A percentile compares a stretch with the other conserved stretches of the same genome.
Conservation (phyloP, 2,113 vertebrate genomes). For the Blennius ocellaris region DNA sequence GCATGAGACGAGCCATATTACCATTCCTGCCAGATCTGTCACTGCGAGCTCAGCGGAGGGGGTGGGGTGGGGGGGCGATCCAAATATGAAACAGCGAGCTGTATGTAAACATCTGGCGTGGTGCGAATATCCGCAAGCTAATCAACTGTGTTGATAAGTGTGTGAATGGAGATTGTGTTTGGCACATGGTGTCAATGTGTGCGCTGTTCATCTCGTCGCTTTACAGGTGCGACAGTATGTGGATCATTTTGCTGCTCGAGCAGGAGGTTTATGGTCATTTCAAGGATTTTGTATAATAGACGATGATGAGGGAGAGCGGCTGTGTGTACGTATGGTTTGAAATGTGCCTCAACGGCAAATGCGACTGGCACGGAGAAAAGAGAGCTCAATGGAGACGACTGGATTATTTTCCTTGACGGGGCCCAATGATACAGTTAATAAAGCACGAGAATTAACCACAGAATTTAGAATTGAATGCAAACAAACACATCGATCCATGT, state of each 20-base stretch:
- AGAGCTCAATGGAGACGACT: no score
- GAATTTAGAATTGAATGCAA: no score
- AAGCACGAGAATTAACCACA: no score
- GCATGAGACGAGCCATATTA: slow-evolving; percentile 61
- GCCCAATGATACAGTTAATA: no score
- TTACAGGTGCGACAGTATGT: slow-evolving; percentile 20
- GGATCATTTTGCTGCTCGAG: slow-evolving; percentile 9
- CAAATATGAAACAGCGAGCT: slow-evolving; percentile 28
- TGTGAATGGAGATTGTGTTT: slow-evolving; percentile 32
- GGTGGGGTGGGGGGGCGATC: slow-evolving; percentile 14
- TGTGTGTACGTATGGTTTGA: no score
- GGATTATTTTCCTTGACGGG: no score
- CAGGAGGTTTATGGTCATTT: slow-evolving; percentile 10
- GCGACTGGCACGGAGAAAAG: no score
- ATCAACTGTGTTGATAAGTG: slow-evolving; percentile 42
- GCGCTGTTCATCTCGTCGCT: background rate
- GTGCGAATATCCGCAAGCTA: slow-evolving; percentile 42
- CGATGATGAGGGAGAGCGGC: background rate
- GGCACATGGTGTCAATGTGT: slow-evolving; percentile 46
- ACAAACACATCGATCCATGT: no score
- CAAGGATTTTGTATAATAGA: slow-evolving; percentile 5
- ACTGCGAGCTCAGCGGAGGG: slow-evolving; percentile 21
- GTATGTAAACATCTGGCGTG: slow-evolving; percentile 63
- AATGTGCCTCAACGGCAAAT: no score
- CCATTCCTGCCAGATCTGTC: slow-evolving; percentile 65